These are phyloP conservation scores for Dasysyrphus albostriatus DNA, from an alignment of 2,888 invertebrate species.

Conservation along the genomic window DNA sequence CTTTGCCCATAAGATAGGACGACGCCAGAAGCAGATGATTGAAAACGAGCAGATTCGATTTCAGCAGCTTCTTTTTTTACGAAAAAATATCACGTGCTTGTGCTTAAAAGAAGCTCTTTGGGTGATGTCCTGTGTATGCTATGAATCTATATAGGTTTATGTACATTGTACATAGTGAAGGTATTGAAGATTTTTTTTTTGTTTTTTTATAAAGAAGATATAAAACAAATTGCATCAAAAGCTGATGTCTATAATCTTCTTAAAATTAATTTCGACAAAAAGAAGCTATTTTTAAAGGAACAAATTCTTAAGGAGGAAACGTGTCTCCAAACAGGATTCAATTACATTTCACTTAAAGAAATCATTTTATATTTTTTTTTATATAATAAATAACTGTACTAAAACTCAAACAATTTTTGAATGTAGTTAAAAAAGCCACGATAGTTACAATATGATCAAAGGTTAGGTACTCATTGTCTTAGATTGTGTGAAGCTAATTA, in stretches of 20 bases:
- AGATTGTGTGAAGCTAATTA: no score
- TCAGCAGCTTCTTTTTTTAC: constrained; percentile 8
- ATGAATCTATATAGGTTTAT: neutral
- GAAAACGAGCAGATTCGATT: constrained; percentile 55
- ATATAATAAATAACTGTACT: neutral
- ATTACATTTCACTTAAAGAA: constrained; percentile 6
- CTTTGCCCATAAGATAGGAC: constrained; percentile 17
- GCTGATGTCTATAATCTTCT: constrained; percentile 33
- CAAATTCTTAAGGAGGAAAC: neutral
- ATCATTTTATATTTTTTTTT: neutral
- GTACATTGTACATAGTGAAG: neutral
- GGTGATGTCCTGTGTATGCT: constrained; percentile 16
- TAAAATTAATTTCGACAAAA: constrained; percentile 17
- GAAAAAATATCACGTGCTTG: constrained; percentile 44
- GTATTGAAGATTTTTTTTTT: neutral
- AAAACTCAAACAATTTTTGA: no score
- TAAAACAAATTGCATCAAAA: constrained; percentile 22
- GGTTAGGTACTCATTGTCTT: no score
- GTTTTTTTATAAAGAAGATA: neutral
- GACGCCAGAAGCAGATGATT: constrained; percentile 23
- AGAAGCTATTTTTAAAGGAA: neutral
- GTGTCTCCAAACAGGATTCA: neutral
- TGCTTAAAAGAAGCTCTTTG: constrained; percentile 20
- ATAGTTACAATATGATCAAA: no score
- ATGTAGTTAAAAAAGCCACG: no score